Evolutionary conservation across 2,888 invertebrate species (phyloP).

Genomic region (Drosophila ustulata): DNA sequence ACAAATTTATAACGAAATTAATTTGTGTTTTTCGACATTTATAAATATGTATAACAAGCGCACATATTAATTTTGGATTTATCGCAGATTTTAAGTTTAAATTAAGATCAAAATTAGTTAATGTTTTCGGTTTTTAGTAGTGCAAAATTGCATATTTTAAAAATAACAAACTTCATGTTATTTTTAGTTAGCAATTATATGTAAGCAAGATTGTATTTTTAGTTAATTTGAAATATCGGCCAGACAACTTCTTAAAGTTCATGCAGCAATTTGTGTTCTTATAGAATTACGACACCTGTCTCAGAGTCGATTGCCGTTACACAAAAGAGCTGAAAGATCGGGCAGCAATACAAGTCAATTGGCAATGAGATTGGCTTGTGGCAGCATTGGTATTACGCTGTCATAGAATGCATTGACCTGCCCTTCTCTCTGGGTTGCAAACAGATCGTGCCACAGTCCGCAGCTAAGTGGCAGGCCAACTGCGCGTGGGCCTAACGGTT

Average conservation of each 20-base stretch:
- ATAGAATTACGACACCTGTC: constrained; percentile 30
- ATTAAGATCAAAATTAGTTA: too few relatives aligned
- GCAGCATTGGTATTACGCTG: constrained; percentile 21
- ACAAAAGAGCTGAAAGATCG: constrained; percentile 15
- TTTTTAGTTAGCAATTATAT: background rate
- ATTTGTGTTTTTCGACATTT: too few relatives aligned
- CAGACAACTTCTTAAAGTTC: constrained; percentile 1
- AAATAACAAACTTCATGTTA: background rate
- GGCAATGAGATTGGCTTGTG: constrained; percentile 29
- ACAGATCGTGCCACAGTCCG: constrained; percentile 62
- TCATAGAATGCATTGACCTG: constrained; percentile 35
- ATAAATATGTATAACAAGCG: too few relatives aligned
- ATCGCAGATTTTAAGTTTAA: too few relatives aligned
- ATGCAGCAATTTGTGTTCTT: background rate
- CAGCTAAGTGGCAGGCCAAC: constrained; percentile 31
- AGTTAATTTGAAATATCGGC: background rate
- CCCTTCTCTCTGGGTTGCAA: constrained; percentile 43
- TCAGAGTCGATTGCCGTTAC: constrained; percentile 19
- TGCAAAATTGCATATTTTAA: background rate
- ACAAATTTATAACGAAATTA: too few relatives aligned
- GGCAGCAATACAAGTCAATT: constrained; percentile 17
- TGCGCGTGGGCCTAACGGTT: constrained; percentile 55
- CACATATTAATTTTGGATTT: too few relatives aligned
- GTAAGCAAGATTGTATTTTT: background rate
- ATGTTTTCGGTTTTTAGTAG: too few relatives aligned